phyloP scores from a whole-genome alignment of 53 echinoderm and acorn worm species.

The Hippasteria phrygiana region DNA sequence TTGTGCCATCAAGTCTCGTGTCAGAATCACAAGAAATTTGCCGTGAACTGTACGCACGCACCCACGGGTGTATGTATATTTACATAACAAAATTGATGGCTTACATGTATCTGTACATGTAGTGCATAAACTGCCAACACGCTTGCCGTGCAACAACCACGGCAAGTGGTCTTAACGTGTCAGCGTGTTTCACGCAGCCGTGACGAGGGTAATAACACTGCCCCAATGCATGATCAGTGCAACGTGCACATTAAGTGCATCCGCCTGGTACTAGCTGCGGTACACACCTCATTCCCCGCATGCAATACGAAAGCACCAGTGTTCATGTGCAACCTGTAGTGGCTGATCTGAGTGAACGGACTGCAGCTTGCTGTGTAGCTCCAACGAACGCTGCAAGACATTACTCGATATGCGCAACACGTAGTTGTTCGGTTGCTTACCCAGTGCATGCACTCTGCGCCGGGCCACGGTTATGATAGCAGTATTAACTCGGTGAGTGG shows the following conservation, averaged over 20 bases:
- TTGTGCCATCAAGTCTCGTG: no score
- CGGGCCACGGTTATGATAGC: background rate
- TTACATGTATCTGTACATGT: no score
- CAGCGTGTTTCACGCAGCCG: background rate
- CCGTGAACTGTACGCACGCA: no score
- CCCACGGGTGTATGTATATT: no score
- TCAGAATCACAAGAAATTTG: no score
- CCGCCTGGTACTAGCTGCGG: background rate
- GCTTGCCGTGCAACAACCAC: no score
- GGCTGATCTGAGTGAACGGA: conserved; percentile 10
- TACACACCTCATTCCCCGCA: no score
- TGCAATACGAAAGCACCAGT: no score
- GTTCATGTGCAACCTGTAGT: conserved; percentile 23
- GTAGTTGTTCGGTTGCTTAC: conserved; percentile 16
- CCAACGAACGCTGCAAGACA: background rate
- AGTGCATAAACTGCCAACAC: no score
- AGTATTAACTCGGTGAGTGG: conserved; percentile 5
- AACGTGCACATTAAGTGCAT: background rate
- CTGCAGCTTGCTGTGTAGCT: background rate
- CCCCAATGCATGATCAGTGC: background rate
- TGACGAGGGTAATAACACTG: background rate
- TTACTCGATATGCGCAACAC: conserved; percentile 52
- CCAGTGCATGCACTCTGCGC: background rate
- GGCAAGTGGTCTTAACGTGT: no score
- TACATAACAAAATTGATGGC: no score